phyloP scores from a whole-genome alignment of 2,888 invertebrate species.

The Anthoptus insignis region DNA sequence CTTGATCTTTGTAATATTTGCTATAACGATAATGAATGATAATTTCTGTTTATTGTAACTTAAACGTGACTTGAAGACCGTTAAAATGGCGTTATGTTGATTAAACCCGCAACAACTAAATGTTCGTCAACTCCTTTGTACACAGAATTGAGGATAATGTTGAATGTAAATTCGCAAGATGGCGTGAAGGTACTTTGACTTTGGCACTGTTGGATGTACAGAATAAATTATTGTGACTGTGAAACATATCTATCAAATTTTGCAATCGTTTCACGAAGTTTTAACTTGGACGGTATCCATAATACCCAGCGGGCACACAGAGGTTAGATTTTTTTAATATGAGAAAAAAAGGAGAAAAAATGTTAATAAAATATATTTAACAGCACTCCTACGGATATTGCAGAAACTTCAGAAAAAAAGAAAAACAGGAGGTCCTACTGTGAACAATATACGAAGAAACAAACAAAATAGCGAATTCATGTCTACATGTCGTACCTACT shows the following conservation, averaged over 20 bases:
- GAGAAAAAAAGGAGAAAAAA: too few species aligned
- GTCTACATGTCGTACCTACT: too few species aligned
- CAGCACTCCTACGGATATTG: too few species aligned
- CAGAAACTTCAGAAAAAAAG: too few species aligned
- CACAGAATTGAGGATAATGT: slow-evolving; percentile 30
- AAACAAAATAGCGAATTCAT: too few species aligned
- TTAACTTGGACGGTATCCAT: too few species aligned
- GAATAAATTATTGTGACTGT: slow-evolving; percentile 2
- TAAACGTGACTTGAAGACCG: slow-evolving; percentile 48
- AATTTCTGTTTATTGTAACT: slow-evolving; percentile 34
- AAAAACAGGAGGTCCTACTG: too few species aligned
- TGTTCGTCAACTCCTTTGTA: slow-evolving; percentile 29
- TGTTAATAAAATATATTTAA: too few species aligned
- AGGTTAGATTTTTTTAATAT: too few species aligned
- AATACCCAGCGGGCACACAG: too few species aligned
- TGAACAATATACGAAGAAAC: too few species aligned
- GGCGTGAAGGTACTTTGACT: slow-evolving; percentile 25
- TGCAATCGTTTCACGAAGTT: neutral
- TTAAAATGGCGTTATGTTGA: slow-evolving; percentile 33
- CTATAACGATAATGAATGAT: slow-evolving; percentile 47
- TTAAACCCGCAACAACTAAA: slow-evolving; percentile 22
- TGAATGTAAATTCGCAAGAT: slow-evolving; percentile 32
- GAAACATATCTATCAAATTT: too few species aligned
- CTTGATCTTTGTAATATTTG: slow-evolving; percentile 55
- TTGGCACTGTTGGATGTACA: neutral